Base-by-base conservation (phyloP, 2,888 invertebrate species). In the Ctenicera cuprea region DNA sequence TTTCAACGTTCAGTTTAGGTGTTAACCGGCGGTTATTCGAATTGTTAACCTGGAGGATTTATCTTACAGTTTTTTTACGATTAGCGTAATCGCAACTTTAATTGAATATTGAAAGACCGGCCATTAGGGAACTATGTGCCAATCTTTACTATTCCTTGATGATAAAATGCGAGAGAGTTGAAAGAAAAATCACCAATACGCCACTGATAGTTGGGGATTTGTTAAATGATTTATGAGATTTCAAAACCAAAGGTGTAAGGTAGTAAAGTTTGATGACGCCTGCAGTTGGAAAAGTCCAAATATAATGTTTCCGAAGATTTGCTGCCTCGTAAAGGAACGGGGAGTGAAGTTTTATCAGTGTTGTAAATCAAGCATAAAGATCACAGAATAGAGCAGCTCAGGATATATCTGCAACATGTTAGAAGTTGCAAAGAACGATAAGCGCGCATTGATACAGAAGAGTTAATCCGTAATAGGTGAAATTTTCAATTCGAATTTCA, bases 351-450 rank as follows among this genome's bases (percentile, higher is more conserved):
- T 54, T 68, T 68, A 61, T 68, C 59, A 45, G 61, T 30, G 71
- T 22, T 59, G 57, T 72, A 72, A 72, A 72, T 72, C 71, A 72
- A 38, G 48, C 57, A 43, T 37, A 68, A 64, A 45, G 61, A 68
- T 61, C 22, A 20, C n/a, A 14, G 26, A 59, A 67, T 26, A 59
- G 37, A 54, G 26, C 26, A 54, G 20, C n/a, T 16, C 4, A 11
- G 5, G 26, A 26, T 26, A 50, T 38, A 64, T 62, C 26, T 63
- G 63, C 52, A 63, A 65, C 38, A 50, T 64, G 64, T 64, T 37
- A 18, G 11, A 59, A 62, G 45, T 62, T 50, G 14, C 33, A 64
- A 30, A 50, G 64, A 48, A 20, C 38, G 50, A 64, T 50, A 37
- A 30, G 33, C 50, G 33, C 50, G 20, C 50, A 16, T 64, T 37